phyloP scores from a whole-genome alignment of 1,140 invertebrate species.

The Micrasema minimum region DNA sequence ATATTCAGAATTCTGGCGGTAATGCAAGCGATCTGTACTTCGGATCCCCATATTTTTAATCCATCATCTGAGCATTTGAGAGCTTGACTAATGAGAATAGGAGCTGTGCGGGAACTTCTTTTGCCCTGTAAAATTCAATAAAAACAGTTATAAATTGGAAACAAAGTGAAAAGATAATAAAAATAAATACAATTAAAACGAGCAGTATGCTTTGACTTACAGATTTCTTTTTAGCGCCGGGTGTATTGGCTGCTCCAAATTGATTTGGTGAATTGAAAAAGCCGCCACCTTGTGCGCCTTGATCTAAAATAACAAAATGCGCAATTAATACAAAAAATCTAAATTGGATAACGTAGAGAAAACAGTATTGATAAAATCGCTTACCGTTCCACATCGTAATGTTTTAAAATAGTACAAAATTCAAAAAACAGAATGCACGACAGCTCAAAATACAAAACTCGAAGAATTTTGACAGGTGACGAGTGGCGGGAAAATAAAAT shows the following conservation, averaged over 20 bases:
- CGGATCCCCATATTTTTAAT: constrained; percentile 67
- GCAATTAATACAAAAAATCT: background rate
- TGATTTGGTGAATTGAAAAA: constrained; percentile 63
- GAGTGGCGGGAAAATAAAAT: constrained; percentile 33
- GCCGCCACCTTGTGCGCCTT: constrained; percentile 61
- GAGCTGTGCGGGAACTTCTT: constrained; percentile 64
- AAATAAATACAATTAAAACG: no score
- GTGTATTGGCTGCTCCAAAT: constrained; percentile 63
- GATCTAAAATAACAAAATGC: constrained; percentile 57
- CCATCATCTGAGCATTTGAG: constrained; percentile 68
- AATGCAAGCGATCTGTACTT: constrained; percentile 67
- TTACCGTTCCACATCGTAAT: constrained; percentile 59
- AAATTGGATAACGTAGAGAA: background rate
- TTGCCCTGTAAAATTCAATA: constrained; percentile 57
- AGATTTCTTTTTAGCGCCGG: constrained; percentile 61
- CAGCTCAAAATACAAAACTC: constrained; percentile 7
- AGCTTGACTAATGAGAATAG: constrained; percentile 71
- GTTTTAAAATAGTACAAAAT: background rate
- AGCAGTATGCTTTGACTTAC: constrained; percentile 56
- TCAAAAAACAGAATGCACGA: background rate
- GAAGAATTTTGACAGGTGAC: constrained; percentile 13
- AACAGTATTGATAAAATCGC: constrained; percentile 12
- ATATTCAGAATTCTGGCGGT: constrained; percentile 70
- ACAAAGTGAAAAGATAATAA: constrained; percentile 2
- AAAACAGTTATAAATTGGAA: background rate